These are phyloP conservation scores for Cariama cristata DNA, from an alignment of 2,113 vertebrate species.

Conservation along the genomic window DNA sequence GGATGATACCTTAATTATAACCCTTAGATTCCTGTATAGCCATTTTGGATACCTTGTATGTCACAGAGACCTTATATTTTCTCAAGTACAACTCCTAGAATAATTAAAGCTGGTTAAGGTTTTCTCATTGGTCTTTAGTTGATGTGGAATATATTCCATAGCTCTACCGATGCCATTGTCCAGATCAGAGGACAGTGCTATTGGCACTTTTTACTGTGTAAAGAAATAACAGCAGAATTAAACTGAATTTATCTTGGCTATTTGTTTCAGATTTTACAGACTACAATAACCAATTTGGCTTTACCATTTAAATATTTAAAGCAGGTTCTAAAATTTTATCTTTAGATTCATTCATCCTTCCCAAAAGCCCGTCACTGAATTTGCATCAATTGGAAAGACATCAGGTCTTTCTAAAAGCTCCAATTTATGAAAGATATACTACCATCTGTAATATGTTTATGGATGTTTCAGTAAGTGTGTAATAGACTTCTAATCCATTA, in stretches of 20 bases:
- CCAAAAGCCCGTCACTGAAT: background rate
- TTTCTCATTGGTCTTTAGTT: background rate
- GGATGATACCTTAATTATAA: background rate
- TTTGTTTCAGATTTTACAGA: background rate
- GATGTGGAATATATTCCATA: background rate
- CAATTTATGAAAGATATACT: background rate
- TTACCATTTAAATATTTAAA: background rate
- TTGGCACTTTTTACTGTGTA: background rate
- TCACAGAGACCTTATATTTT: background rate
- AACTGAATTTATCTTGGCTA: background rate
- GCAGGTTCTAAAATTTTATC: background rate
- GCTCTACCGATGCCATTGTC: background rate
- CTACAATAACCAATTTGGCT: background rate
- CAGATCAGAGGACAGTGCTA: background rate
- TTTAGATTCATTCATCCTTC: background rate
- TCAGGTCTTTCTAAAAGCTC: background rate
- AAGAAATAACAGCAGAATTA: background rate
- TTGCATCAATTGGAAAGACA: background rate
- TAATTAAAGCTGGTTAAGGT: background rate
- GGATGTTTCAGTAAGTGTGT: background rate
- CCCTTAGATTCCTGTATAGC: background rate
- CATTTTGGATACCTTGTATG: background rate
- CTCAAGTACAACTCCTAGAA: background rate
- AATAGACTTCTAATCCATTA: background rate
- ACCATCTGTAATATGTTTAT: background rate